Evolutionary conservation across 2,888 invertebrate genomes (phyloP), one percentile per base, ranked within the genome.

Genomic region (Dugesia japonica): DNA sequence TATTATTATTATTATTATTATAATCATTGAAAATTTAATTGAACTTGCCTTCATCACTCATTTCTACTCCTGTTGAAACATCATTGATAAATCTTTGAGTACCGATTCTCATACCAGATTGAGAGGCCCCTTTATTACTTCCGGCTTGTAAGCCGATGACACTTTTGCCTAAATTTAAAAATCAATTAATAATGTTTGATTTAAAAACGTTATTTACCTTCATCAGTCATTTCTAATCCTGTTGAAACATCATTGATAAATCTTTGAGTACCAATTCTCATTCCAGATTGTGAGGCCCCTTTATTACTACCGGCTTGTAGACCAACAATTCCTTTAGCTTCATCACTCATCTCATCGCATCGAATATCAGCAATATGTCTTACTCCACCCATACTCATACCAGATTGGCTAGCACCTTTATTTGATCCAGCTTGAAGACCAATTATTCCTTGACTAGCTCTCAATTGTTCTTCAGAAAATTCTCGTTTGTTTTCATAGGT

Each of bases 391-490:
- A 78, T 78, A 17, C 28, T 56, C 71, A 78, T 74, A 26, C 78
- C 78, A 23, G 56, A 13, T 42, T 77, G 77, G 7, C 56, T 56
- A 23, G 77, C 77, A 26, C 26, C 26, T 71, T 77, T 77, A 26
- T 77, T 77, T 42, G 77, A 33, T n/a, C 77, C 77, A n/a, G 77
- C 33, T 31, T 77, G 77, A 9, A 78, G 78, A 28, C 76, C 42
- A 27, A 77, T 31, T 42, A 77, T 77, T 15, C 77, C 77, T 20
- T 77, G 28, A 27, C 82, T 82, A 17, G 82, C 81, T 56, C 80
- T 80, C 76, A 81, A 79, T 79, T 83, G 83, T 76, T 82, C 83
- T 26, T 80, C 80, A n/a, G 82, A 81, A 79, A 83, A 84, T 31
- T 82, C 79, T 28, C 82, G 80, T 42, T 79, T 76, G 78, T 82